Evolutionary conservation across 2,797 vertebrate genomes (phyloP).

Genomic region (Leucoraja ocellata): DNA sequence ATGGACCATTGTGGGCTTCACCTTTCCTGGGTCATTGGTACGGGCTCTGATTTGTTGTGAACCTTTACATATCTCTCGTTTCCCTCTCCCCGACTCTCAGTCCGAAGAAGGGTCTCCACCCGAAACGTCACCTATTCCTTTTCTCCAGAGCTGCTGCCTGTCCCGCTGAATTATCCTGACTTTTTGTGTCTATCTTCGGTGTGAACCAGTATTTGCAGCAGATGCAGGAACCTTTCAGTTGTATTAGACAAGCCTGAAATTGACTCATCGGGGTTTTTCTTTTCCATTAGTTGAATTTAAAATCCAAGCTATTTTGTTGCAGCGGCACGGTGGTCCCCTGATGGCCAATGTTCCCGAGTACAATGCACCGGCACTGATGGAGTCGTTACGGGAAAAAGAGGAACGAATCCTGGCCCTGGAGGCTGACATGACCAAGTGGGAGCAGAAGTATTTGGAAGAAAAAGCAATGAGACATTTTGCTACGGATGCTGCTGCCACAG

Average conservation of each 20-base stretch:
- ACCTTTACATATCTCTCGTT: too few relatives aligned
- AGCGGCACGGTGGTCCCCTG: conserved; percentile 64
- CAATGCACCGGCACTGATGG: conserved; percentile 66
- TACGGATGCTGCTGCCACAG: conserved; percentile 65
- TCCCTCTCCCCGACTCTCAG: too few relatives aligned
- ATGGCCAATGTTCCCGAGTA: conserved; percentile 53
- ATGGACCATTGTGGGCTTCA: too few relatives aligned
- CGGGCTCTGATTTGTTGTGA: too few relatives aligned
- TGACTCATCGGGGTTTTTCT: background rate
- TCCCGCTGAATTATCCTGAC: too few relatives aligned
- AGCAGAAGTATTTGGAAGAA: conserved; percentile 78
- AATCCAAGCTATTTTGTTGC: conserved; percentile 38
- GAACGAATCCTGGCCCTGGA: conserved; percentile 73
- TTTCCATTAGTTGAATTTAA: background rate
- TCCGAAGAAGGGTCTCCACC: too few relatives aligned
- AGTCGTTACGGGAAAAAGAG: conserved; percentile 71
- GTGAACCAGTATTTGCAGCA: background rate
- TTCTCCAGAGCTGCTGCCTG: too few relatives aligned
- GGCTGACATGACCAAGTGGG: conserved; percentile 77
- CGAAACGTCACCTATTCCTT: too few relatives aligned
- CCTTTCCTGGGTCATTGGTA: too few relatives aligned
- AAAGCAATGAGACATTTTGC: conserved; percentile 74
- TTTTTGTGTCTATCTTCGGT: too few relatives aligned
- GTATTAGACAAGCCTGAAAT: background rate
- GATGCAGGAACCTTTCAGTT: background rate